phyloP scores from a whole-genome alignment of 2,797 vertebrate species.

The Myripristis jacobus region DNA sequence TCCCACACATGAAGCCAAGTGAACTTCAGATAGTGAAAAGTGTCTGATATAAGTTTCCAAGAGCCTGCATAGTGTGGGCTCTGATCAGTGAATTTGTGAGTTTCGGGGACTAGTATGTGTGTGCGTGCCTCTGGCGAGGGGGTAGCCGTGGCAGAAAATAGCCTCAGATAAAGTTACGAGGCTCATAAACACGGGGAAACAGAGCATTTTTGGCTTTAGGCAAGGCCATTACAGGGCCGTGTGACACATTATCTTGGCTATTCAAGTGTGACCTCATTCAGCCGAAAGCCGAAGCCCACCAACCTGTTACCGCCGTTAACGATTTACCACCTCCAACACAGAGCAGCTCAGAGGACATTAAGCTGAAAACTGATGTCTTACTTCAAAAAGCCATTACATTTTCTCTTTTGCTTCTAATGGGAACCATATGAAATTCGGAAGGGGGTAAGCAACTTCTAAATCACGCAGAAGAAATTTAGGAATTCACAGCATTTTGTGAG shows the following conservation, averaged over 20 bases:
- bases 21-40: slow-evolving; percentile 38
- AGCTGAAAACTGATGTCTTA: background rate
- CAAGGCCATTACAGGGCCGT: slow-evolving; percentile 22
- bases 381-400: background rate
- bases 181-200: slow-evolving; percentile 35
- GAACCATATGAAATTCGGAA: slow-evolving; percentile 6
- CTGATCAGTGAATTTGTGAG: slow-evolving; percentile 30
- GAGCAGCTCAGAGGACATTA: slow-evolving; percentile 14
- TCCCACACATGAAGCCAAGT: slow-evolving; percentile 36
- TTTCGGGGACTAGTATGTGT: slow-evolving; percentile 34
- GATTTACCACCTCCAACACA: slow-evolving; percentile 5
- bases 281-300: slow-evolving; percentile 17
- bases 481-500: background rate
- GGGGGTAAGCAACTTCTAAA: background rate
- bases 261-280: slow-evolving; percentile 18
- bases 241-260: slow-evolving; percentile 47
- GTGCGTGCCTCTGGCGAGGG: background rate
- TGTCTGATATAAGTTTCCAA: slow-evolving; percentile 28
- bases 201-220: slow-evolving; percentile 15
- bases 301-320: slow-evolving; percentile 22
- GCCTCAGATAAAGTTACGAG: slow-evolving; percentile 24
- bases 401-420: background rate
- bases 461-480: background rate
- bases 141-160: slow-evolving; percentile 12
- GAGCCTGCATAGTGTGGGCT: background rate